A percentile compares a stretch with the other conserved stretches of the same genome.
phyloP scores from a whole-genome alignment of 2,888 invertebrate genomes.

The Coenonympha glycerion region DNA sequence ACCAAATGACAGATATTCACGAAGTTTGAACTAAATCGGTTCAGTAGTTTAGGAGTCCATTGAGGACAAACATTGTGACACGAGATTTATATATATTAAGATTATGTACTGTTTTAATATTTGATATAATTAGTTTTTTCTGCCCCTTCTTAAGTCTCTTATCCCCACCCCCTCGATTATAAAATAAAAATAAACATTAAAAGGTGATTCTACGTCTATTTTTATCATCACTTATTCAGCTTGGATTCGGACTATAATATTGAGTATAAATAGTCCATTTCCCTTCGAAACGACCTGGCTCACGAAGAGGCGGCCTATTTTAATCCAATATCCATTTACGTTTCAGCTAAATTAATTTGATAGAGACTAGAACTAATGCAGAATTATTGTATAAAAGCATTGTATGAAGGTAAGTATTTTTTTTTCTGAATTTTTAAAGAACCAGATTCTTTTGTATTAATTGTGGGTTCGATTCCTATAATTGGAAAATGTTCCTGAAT shows the following conservation, averaged over 20 bases:
- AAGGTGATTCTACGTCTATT: background rate
- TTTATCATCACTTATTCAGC: background rate
- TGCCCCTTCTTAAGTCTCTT: too few species aligned
- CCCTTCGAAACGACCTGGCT: background rate
- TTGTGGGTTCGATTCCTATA: too few species aligned
- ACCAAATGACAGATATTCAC: too few species aligned
- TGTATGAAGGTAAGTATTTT: too few species aligned
- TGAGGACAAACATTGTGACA: too few species aligned
- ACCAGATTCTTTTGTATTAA: too few species aligned
- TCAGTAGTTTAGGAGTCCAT: too few species aligned
- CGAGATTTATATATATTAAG: too few species aligned
- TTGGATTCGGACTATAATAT: background rate
- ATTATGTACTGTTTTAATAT: too few species aligned
- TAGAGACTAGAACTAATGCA: background rate
- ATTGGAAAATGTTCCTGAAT: too few species aligned
- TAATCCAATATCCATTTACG: slow-evolving; percentile 1
- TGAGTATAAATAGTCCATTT: background rate
- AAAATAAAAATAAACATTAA: background rate
- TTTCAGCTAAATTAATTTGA: slow-evolving; percentile 2
- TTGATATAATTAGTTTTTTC: too few species aligned
- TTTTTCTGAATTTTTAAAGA: background rate
- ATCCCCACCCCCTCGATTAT: background rate
- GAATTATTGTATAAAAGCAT: background rate
- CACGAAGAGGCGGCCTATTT: background rate
- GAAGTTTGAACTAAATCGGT: too few species aligned